A percentile compares a stretch with the other conserved stretches of the same genome.
Evolutionary conservation across 2,888 invertebrate genomes (phyloP).

Genomic region (Salticus scenicus): DNA sequence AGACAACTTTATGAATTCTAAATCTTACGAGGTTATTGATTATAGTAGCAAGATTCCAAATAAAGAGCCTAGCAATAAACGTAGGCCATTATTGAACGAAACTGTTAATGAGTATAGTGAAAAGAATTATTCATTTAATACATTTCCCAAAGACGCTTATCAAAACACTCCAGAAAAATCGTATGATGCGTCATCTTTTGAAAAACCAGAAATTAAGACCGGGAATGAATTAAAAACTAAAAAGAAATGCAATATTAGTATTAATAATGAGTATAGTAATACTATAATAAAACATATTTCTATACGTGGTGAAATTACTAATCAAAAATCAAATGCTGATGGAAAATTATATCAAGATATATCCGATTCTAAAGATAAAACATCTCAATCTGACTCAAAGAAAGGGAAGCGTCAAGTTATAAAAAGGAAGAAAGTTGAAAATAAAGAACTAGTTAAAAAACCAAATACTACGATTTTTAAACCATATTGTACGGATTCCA

Average conservation of each 20-base stretch:
- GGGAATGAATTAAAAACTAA: background rate
- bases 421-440: background rate
- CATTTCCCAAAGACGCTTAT: background rate
- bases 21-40: background rate
- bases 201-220: background rate
- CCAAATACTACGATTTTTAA: slow-evolving; percentile 13
- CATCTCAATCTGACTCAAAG: background rate
- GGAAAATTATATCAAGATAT: background rate
- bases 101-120: background rate
- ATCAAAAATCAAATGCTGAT: background rate
- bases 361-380: background rate
- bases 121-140: background rate
- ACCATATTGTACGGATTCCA: slow-evolving; percentile 20
- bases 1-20: too few species aligned
- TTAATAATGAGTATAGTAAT: background rate
- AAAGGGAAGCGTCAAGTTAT: background rate
- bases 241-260: background rate
- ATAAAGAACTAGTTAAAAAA: background rate
- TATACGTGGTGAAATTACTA: background rate
- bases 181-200: background rate
- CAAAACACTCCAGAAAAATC: background rate
- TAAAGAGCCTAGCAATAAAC: too few species aligned
- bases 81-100: too few species aligned
- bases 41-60: background rate
- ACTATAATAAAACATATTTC: too few species aligned